These are phyloP conservation scores for Triplophysa tibetana DNA, from an alignment of 2,113 vertebrate genomes.

Conservation along the genomic window DNA sequence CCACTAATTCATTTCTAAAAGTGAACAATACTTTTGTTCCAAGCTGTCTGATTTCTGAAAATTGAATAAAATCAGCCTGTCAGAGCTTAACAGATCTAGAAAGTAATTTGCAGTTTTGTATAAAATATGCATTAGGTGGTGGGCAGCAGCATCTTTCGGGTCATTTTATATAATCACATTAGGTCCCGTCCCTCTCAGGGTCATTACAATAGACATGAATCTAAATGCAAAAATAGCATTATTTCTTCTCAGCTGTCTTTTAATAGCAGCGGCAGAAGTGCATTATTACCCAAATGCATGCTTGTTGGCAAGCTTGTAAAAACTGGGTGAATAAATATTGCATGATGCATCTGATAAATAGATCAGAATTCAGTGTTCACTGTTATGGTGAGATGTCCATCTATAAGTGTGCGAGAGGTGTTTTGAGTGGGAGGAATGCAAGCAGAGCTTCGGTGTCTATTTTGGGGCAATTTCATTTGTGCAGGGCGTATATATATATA, in stretches of 20 bases:
- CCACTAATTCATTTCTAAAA: no score
- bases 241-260: conserved; percentile 19
- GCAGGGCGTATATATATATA: conserved; percentile 13
- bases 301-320: conserved; percentile 55
- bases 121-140: no score
- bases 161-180: neutral
- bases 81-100: no score
- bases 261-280: conserved; percentile 7
- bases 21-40: no score
- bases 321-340: conserved; percentile 71
- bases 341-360: conserved; percentile 63
- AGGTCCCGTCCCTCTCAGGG: neutral
- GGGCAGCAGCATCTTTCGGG: no score
- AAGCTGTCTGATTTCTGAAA: no score
- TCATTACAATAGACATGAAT: conserved; percentile 2
- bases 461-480: conserved; percentile 50
- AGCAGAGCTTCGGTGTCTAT: neutral
- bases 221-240: conserved; percentile 6
- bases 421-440: neutral
- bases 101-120: no score
- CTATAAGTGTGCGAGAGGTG: neutral
- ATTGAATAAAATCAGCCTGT: no score
- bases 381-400: conserved; percentile 34
- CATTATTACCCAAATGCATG: conserved; percentile 7
- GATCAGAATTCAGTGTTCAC: conserved; percentile 34